Conservation (phyloP, 2,797 vertebrate genomes). For the Mionectes olivaceus region DNA sequence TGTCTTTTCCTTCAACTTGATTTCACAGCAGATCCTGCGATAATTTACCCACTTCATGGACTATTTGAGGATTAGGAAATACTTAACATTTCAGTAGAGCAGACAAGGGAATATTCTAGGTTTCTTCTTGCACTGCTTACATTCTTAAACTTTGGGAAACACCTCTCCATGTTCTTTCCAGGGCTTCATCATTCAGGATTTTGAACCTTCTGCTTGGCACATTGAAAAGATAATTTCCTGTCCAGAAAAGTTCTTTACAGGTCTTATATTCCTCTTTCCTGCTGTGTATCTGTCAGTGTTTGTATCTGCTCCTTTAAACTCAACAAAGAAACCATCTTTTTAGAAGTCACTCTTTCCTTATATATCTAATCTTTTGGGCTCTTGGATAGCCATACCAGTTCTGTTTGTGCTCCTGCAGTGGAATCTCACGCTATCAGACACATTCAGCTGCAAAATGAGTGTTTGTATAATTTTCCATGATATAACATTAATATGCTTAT, state of each 20-base stretch:
- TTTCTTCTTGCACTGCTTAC: neutral
- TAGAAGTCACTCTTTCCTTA: neutral
- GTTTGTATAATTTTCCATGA: neutral
- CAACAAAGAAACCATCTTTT: rapidly evolving
- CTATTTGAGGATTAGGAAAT: neutral
- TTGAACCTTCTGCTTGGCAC: neutral
- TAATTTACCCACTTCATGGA: neutral
- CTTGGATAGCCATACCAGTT: neutral
- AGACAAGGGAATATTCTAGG: neutral
- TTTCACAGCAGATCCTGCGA: conserved; percentile 14
- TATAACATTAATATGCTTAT: neutral
- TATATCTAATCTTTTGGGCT: neutral
- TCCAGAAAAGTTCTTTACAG: neutral
- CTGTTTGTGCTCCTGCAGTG: neutral
- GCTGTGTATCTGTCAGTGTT: neutral
- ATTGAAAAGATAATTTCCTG: neutral
- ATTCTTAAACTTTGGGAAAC: neutral
- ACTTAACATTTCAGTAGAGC: neutral
- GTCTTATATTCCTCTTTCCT: neutral
- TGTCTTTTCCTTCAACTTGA: conserved; percentile 16
- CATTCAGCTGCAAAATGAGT: neutral
- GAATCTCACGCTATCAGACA: neutral
- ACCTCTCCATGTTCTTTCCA: neutral
- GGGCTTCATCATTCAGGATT: neutral
- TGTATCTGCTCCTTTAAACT: neutral